These are phyloP conservation scores for Lepidochrysops patricia DNA, from an alignment of 2,888 invertebrate genomes.

Conservation along the genomic window DNA sequence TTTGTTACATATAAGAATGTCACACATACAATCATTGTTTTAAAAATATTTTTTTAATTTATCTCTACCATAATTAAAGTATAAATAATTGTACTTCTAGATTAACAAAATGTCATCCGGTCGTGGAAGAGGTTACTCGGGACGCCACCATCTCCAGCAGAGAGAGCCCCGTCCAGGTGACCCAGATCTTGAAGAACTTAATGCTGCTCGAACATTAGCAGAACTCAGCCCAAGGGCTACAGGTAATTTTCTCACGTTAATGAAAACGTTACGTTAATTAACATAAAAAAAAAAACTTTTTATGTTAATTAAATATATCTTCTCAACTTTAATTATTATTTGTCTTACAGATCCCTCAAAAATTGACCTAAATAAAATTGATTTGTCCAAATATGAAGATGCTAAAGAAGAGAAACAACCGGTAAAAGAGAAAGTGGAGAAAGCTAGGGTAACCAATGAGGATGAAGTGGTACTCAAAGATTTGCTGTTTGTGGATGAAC, in stretches of 20 bases:
- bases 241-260: conserved; percentile 36
- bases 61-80: background rate
- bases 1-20: too few relatives aligned
- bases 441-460: conserved; percentile 31
- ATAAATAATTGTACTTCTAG: background rate
- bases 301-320: too few relatives aligned
- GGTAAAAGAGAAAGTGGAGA: conserved; percentile 24
- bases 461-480: conserved; percentile 42
- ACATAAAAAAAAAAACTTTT: background rate
- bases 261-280: background rate
- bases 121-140: conserved; percentile 64
- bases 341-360: conserved; percentile 32
- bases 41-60: background rate
- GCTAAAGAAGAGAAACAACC: conserved; percentile 27
- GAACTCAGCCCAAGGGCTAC: conserved; percentile 48
- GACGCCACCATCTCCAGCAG: conserved; percentile 47
- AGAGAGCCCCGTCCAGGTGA: conserved; percentile 50
- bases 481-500: conserved; percentile 49
- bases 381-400: conserved; percentile 32
- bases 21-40: too few relatives aligned
- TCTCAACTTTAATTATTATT: background rate
- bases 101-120: conserved; percentile 48
- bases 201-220: conserved; percentile 38
- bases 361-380: conserved; percentile 26
- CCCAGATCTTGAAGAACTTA: conserved; percentile 35